phyloP scores from a whole-genome alignment of 2,888 invertebrate species.

The Deilephila porcellus region DNA sequence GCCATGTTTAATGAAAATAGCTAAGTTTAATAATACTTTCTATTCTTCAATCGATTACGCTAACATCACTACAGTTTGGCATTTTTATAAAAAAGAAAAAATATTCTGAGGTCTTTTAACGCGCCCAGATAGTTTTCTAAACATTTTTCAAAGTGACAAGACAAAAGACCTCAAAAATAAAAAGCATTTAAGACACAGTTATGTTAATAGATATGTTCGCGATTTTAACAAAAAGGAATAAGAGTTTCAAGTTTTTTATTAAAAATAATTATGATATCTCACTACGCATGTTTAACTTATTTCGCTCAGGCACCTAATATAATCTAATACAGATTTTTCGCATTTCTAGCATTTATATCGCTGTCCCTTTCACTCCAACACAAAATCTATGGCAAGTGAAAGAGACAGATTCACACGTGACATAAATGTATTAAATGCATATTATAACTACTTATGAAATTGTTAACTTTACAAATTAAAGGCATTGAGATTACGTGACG shows the following conservation, averaged over 20 bases:
- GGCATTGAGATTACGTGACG: conserved; percentile 14
- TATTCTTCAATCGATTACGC: conserved; percentile 55
- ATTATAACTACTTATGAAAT: conserved; percentile 13
- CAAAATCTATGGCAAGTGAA: neutral
- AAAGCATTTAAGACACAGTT: conserved; percentile 20
- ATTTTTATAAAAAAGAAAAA: conserved; percentile 17
- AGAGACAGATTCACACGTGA: conserved; percentile 41
- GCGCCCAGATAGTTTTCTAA: neutral
- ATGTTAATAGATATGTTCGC: conserved; percentile 22
- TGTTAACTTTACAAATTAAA: conserved; percentile 25
- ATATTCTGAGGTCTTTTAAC: conserved; percentile 2
- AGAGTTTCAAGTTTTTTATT: conserved; percentile 34
- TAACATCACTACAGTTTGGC: conserved; percentile 29
- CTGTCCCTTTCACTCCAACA: neutral
- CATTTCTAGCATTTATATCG: conserved; percentile 21
- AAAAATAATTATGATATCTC: conserved; percentile 61
- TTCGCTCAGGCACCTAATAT: conserved; percentile 66
- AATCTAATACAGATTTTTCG: conserved; percentile 32
- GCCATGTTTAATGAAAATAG: conserved; percentile 55
- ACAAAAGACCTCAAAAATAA: neutral
- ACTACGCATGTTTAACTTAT: conserved; percentile 61
- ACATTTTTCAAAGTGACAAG: conserved; percentile 1
- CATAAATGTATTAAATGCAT: conserved; percentile 34
- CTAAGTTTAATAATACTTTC: conserved; percentile 64
- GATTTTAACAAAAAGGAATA: conserved; percentile 6